Evolutionary conservation across 2,797 vertebrate genomes (phyloP).

Genomic region (Gila robusta): DNA sequence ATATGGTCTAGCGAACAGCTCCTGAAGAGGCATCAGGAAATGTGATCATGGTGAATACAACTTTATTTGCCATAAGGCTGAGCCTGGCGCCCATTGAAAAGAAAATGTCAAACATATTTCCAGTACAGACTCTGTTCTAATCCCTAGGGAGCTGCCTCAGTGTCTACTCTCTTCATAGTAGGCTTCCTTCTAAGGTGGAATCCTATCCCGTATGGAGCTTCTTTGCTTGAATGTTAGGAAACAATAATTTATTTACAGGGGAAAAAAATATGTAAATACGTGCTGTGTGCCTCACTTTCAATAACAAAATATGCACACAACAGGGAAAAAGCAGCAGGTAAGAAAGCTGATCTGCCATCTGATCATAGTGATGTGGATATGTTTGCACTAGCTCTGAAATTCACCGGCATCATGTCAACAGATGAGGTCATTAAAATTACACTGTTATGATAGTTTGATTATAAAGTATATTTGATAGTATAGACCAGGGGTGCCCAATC

Average conservation of each 20-base stretch:
- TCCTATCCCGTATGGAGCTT: neutral
- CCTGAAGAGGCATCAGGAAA: slow-evolving; percentile 31
- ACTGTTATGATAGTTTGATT: too few species aligned
- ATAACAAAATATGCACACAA: neutral
- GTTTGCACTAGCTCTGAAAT: too few species aligned
- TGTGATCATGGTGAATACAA: slow-evolving; percentile 29
- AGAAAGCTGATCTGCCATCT: neutral
- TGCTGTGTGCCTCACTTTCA: neutral
- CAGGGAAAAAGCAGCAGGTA: neutral
- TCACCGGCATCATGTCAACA: too few species aligned
- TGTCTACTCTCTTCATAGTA: neutral
- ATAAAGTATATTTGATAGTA: too few species aligned
- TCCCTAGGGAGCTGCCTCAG: neutral
- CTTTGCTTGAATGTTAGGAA: neutral
- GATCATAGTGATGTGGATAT: neutral
- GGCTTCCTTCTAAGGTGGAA: neutral
- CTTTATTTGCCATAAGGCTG: slow-evolving; percentile 14
- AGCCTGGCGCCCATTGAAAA: neutral
- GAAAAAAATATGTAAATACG: neutral
- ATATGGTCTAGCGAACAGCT: slow-evolving; percentile 2
- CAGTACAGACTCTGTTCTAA: slow-evolving; percentile 10
- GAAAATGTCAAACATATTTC: slow-evolving; percentile 32
- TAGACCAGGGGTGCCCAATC: neutral
- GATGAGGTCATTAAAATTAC: too few species aligned
- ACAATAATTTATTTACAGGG: neutral